Percentiles rank a stretch among this genome's conserved stretches.
phyloP scores from a whole-genome alignment of 2,113 vertebrate genomes.

The Misgurnus anguillicaudatus region DNA sequence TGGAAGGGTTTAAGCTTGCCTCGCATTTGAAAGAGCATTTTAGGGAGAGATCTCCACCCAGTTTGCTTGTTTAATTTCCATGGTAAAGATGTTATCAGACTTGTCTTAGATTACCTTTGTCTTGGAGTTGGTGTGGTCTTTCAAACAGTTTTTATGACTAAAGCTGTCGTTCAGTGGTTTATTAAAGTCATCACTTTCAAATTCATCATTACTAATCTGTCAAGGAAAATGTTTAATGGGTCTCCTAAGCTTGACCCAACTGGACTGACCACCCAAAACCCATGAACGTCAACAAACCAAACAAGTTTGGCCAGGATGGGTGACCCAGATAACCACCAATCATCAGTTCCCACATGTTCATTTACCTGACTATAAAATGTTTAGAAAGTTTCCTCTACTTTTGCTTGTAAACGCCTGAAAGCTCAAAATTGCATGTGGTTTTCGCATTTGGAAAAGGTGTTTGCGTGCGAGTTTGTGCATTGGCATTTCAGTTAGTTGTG shows the following conservation, averaged over 20 bases:
- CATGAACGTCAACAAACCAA: too few relatives aligned
- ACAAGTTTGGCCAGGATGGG: too few relatives aligned
- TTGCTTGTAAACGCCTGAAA: not conserved
- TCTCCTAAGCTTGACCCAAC: too few relatives aligned
- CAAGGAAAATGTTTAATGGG: too few relatives aligned
- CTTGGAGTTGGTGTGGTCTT: slow-evolving; percentile 12
- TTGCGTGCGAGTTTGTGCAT: slow-evolving; percentile 29
- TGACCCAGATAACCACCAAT: not conserved
- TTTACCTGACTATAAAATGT: not conserved
- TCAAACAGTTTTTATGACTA: not conserved
- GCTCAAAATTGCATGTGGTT: slow-evolving; percentile 2
- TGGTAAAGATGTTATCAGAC: not conserved
- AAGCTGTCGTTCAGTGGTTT: too few relatives aligned
- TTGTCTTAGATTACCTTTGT: slow-evolving; percentile 5
- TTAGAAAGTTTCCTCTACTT: not conserved
- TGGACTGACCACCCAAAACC: too few relatives aligned
- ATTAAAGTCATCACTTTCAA: too few relatives aligned
- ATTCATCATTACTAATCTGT: too few relatives aligned
- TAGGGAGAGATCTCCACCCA: not conserved
- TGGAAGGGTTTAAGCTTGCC: slow-evolving; percentile 27
- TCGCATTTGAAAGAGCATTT: slow-evolving; percentile 12
- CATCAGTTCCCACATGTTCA: not conserved
- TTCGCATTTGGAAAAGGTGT: slow-evolving; percentile 50
- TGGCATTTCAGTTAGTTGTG: slow-evolving; percentile 22
- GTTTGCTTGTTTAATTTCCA: not conserved